Evolutionary conservation across 2,888 invertebrate genomes (phyloP).

Genomic region (Helicoverpa assulta): DNA sequence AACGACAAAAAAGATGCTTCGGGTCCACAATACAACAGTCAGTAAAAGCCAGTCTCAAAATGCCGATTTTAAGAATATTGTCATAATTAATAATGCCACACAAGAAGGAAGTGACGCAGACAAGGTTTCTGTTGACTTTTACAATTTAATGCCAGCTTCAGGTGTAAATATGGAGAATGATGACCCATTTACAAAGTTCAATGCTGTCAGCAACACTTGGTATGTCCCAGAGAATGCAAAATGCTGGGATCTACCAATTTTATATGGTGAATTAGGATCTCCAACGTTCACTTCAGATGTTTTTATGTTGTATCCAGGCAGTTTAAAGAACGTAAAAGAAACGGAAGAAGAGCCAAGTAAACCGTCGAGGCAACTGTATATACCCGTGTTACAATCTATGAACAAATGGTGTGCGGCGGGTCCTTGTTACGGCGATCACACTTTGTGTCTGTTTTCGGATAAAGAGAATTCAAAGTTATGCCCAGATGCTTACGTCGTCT

Average conservation of each 20-base stretch:
- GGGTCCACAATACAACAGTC: conserved; percentile 9
- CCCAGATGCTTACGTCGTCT: conserved; percentile 70
- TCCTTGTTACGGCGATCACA: conserved; percentile 86
- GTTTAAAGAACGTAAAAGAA: conserved; percentile 74
- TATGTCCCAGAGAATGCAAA: conserved; percentile 80
- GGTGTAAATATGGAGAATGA: conserved; percentile 48
- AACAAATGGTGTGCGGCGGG: conserved; percentile 83
- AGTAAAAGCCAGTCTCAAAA: background rate
- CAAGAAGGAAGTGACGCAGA: conserved; percentile 48
- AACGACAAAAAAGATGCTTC: conserved; percentile 16
- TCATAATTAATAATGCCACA: conserved; percentile 27
- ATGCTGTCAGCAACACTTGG: conserved; percentile 68
- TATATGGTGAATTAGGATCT: conserved; percentile 75
- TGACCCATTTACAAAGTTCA: conserved; percentile 7
- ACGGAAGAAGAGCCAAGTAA: conserved; percentile 28
- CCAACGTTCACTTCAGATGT: conserved; percentile 66
- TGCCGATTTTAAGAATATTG: background rate
- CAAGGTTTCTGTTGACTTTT: conserved; percentile 71
- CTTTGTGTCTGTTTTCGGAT: conserved; percentile 79
- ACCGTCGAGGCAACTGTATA: conserved; percentile 26
- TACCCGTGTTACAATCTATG: conserved; percentile 47
- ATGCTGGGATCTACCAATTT: conserved; percentile 82
- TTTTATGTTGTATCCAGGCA: conserved; percentile 71
- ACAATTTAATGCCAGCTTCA: conserved; percentile 76
- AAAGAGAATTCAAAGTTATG: conserved; percentile 74